Evolutionary conservation across 2,797 vertebrate genomes (phyloP).

Genomic region (Acrossocheilus wenchowensis): DNA sequence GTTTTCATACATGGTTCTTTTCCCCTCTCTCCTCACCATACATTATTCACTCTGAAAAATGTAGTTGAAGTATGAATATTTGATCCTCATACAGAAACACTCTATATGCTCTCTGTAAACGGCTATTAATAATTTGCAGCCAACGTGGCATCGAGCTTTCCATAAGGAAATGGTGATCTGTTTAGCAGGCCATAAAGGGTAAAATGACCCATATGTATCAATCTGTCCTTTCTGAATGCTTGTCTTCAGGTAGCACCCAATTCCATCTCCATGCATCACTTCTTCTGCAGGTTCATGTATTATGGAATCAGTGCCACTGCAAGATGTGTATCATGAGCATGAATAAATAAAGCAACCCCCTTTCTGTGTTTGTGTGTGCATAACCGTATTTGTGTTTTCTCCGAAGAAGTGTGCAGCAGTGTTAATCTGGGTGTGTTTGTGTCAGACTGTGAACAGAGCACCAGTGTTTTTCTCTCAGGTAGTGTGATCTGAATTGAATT

Average conservation of each 20-base stretch:
- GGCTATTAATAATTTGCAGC: slow-evolving; percentile 51
- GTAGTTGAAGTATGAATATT: slow-evolving; percentile 68
- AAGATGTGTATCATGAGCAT: slow-evolving; percentile 59
- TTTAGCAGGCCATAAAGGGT: not conserved
- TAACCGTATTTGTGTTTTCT: slow-evolving; percentile 7
- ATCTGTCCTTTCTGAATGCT: slow-evolving; percentile 11
- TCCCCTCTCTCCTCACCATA: slow-evolving; percentile 56
- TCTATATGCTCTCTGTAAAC: slow-evolving; percentile 46
- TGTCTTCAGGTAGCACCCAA: slow-evolving; percentile 50
- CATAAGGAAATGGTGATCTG: not conserved
- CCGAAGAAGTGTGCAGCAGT: slow-evolving; percentile 2
- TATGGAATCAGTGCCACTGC: slow-evolving; percentile 56
- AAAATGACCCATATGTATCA: slow-evolving; percentile 33
- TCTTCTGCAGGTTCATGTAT: slow-evolving; percentile 62
- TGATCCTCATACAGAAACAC: slow-evolving; percentile 62
- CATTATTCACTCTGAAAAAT: slow-evolving; percentile 67
- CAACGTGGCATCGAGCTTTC: not conserved
- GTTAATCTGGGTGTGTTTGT: slow-evolving; percentile 20
- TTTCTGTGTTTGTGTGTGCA: slow-evolving; percentile 26
- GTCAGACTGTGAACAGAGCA: not conserved
- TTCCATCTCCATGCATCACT: slow-evolving; percentile 65
- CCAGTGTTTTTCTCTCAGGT: slow-evolving; percentile 29
- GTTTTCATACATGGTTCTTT: slow-evolving; percentile 46
- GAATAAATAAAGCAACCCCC: slow-evolving; percentile 68
- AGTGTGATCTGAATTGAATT: slow-evolving; percentile 42